Conservation (phyloP, 1,140 invertebrate genomes). For the Halotydeus destructor region DNA sequence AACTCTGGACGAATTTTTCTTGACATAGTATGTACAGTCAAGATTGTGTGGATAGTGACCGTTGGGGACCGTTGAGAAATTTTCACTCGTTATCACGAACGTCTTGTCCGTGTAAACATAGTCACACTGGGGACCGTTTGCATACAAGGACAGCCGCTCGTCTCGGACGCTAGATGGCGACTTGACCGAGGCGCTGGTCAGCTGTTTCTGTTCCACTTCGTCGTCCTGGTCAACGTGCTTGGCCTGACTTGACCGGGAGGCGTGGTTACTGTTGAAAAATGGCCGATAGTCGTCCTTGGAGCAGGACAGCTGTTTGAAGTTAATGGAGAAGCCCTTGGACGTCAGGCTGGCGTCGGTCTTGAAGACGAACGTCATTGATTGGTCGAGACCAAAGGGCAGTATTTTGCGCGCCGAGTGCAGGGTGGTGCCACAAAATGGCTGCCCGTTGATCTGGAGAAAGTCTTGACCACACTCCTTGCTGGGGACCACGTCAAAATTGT, state of each 20-base stretch:
- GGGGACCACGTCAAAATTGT: slow-evolving; percentile 17
- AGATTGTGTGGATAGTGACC: slow-evolving; percentile 6
- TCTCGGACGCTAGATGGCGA: no score
- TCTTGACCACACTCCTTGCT: slow-evolving; percentile 17
- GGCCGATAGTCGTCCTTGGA: no score
- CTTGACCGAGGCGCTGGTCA: no score
- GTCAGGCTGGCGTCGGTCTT: slow-evolving; percentile 2
- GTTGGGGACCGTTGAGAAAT: background rate
- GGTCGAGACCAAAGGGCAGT: slow-evolving; percentile 4
- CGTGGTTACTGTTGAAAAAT: no score
- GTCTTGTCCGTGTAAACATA: background rate
- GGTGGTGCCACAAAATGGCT: slow-evolving; percentile 15
- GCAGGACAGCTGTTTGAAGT: slow-evolving; percentile 10
- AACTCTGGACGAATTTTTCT: slow-evolving; percentile 8
- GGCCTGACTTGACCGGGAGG: no score
- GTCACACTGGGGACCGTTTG: background rate
- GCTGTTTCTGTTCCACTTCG: no score
- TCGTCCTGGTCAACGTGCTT: no score
- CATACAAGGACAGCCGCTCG: no score
- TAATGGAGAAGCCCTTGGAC: slow-evolving; percentile 7
- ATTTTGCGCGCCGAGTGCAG: slow-evolving; percentile 2
- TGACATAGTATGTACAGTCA: slow-evolving; percentile 15
- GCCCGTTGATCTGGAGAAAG: slow-evolving; percentile 15
- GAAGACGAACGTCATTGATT: slow-evolving; percentile 7
- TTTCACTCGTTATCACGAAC: background rate